These are phyloP conservation scores for Drosophila helvetica DNA, from an alignment of 2,888 invertebrate species.

Conservation along the genomic window DNA sequence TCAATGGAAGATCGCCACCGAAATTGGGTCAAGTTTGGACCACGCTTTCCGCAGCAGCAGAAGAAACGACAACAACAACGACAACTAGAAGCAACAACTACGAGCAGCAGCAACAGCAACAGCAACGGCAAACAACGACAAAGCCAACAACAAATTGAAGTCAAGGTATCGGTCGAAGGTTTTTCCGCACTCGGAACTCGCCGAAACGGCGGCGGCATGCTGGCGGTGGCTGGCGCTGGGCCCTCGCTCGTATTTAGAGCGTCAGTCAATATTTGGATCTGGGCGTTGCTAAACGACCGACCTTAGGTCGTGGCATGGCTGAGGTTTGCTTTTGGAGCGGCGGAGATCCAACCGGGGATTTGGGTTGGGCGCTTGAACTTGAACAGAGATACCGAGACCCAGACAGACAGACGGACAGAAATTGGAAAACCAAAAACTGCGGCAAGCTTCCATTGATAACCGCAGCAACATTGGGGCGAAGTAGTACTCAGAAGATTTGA, in stretches of 20 bases:
- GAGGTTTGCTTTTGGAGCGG: background rate
- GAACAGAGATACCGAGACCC: slow-evolving; percentile 48
- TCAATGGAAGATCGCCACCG: background rate
- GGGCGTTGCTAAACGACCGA: slow-evolving; percentile 76
- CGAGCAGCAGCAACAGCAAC: slow-evolving; percentile 20
- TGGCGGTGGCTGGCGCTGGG: background rate
- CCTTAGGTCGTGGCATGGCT: slow-evolving; percentile 56
- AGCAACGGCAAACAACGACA: slow-evolving; percentile 26
- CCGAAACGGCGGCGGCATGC: background rate
- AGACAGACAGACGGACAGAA: too few species aligned
- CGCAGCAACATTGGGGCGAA: background rate
- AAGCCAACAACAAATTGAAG: slow-evolving; percentile 65
- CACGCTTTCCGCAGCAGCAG: slow-evolving; percentile 26
- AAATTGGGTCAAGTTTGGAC: slow-evolving; percentile 66
- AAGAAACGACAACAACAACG: slow-evolving; percentile 10
- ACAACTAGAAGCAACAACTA: slow-evolving; percentile 16
- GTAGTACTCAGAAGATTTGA: slow-evolving; percentile 53
- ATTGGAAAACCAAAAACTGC: slow-evolving; percentile 61
- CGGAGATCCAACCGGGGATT: slow-evolving; percentile 25
- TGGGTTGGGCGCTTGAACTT: slow-evolving; percentile 79
- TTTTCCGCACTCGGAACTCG: slow-evolving; percentile 65
- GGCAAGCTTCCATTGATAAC: slow-evolving; percentile 19
- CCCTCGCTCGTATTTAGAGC: slow-evolving; percentile 69
- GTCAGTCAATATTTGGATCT: slow-evolving; percentile 76
- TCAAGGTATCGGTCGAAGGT: slow-evolving; percentile 73